These are phyloP conservation scores for Ganaspis brasiliensis DNA, from an alignment of 2,888 invertebrate genomes.

Conservation along the genomic window DNA sequence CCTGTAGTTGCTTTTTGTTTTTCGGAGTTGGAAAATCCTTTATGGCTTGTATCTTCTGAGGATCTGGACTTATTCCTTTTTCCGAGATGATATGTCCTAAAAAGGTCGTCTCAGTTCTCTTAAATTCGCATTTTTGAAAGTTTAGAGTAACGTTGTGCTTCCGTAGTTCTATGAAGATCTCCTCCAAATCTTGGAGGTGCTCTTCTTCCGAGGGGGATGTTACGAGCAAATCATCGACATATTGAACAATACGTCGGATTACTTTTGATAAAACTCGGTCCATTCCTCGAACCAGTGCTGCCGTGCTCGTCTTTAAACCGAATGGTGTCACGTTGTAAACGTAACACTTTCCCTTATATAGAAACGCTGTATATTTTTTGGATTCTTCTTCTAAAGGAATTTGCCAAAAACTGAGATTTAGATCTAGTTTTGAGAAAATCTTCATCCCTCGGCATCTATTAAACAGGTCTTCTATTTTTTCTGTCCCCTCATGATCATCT, in stretches of 20 bases:
- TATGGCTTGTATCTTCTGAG: slow-evolving; percentile 48
- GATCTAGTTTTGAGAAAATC: slow-evolving; percentile 52
- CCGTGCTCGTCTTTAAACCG: slow-evolving; percentile 46
- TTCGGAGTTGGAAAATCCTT: slow-evolving; percentile 28
- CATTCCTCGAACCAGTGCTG: not conserved
- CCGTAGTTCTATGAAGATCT: slow-evolving; percentile 51
- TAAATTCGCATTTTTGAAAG: slow-evolving; percentile 82
- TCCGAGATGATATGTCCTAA: slow-evolving; percentile 42
- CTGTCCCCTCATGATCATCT: not conserved
- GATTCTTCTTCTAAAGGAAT: slow-evolving; percentile 52
- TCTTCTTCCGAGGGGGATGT: slow-evolving; percentile 7
- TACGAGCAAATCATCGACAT: slow-evolving; percentile 49
- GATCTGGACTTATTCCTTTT: slow-evolving; percentile 45
- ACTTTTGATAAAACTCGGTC: too few relatives aligned
- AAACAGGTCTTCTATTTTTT: slow-evolving; percentile 38
- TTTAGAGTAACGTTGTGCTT: slow-evolving; percentile 43
- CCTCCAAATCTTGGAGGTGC: slow-evolving; percentile 54
- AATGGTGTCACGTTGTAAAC: slow-evolving; percentile 48
- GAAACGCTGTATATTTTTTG: slow-evolving; percentile 46
- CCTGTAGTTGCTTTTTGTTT: slow-evolving; percentile 47
- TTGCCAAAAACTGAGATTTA: slow-evolving; percentile 60
- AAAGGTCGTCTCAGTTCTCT: slow-evolving; percentile 19
- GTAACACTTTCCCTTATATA: slow-evolving; percentile 46
- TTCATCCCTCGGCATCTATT: slow-evolving; percentile 41
- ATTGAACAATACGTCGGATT: too few relatives aligned